Base-by-base conservation (phyloP, 2,797 vertebrate species). In the Knipowitschia caucasica region DNA sequence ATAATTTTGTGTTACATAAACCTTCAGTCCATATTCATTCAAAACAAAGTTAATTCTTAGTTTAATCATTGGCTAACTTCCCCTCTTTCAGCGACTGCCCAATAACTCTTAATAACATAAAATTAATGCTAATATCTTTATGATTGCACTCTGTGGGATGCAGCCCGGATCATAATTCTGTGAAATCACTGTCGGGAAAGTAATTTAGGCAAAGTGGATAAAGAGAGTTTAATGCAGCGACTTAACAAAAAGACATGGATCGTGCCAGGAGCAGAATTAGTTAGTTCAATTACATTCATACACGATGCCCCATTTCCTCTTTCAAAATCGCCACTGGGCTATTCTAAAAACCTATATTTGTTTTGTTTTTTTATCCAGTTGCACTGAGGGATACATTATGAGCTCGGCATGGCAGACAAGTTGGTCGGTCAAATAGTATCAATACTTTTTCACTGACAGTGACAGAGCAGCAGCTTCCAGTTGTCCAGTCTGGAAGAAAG, bases 371-470 rank as follows among this genome's bases (percentile, higher is more conserved):
- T 78, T 84, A 73, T 75, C 79, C 59, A 72, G 59, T 72, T 4
- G 62, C 71, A 64, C 47, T 8, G 64, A 78, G 81, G 74, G 49
- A 31, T 65, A 66, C 69, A 73, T 73, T 82, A 77, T 71, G 71
- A 75, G 62, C 65, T 73, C 58, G 62, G 62, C 59, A 71, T 72
- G 62, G 50, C 54, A 80, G 56, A 69, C 72, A 80, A 69, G 71
- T 76, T 73, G 66, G 55, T 54, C 39, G 53, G 59, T 75, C 66
- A 62, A 73, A 63, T 52, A 57, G 44, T 64, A 73, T 68, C 75
- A 86, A 81, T 53, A 75, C 75, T 71, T 69, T 59, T 59, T 60
- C 82, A 86, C 86, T 81, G 88, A 86, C 68, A 39, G 52, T 57
- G 58, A 40, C 77, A 61, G 56, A 61, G n/a, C 50, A 52, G 69